phyloP scores from a whole-genome alignment of 2,797 vertebrate genomes.

The Otolemur crassicaudatus region DNA sequence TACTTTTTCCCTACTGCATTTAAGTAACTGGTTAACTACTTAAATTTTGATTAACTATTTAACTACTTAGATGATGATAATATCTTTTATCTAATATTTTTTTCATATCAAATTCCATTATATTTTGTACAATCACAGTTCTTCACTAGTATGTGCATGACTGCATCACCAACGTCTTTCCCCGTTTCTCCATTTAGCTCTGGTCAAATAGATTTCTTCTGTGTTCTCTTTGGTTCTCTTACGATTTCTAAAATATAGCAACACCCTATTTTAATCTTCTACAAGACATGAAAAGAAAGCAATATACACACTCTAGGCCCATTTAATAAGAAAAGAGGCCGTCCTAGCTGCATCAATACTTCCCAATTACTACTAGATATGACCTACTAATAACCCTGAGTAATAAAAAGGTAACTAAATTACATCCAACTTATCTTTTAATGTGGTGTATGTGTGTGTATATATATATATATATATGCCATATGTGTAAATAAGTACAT shows the following conservation, averaged over 20 bases:
- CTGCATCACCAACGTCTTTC: background rate
- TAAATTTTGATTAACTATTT: constrained; percentile 4
- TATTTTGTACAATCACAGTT: background rate
- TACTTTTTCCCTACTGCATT: background rate
- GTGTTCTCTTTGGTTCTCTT: constrained; percentile 21
- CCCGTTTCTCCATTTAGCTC: constrained; percentile 2
- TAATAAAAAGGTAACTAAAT: constrained; percentile 14
- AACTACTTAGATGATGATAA: constrained; percentile 19
- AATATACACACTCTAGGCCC: background rate
- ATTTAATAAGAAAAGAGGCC: constrained; percentile 2
- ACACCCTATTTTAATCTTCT: constrained; percentile 16
- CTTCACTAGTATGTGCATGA: background rate
- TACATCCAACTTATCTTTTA: constrained; percentile 12
- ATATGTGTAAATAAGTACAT: background rate
- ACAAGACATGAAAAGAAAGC: background rate
- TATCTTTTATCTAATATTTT: constrained; percentile 26
- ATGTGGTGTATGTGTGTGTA: background rate
- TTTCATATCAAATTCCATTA: constrained; percentile 37
- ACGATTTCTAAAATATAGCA: constrained; percentile 37
- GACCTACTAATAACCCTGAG: background rate
- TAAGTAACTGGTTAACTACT: constrained; percentile 33
- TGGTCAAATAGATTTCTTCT: constrained; percentile 18
- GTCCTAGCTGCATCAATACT: background rate
- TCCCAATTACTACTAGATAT: background rate
- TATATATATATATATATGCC: background rate